These are phyloP conservation scores for Diploptera punctata DNA, from an alignment of 2,888 invertebrate genomes.

Conservation along the genomic window DNA sequence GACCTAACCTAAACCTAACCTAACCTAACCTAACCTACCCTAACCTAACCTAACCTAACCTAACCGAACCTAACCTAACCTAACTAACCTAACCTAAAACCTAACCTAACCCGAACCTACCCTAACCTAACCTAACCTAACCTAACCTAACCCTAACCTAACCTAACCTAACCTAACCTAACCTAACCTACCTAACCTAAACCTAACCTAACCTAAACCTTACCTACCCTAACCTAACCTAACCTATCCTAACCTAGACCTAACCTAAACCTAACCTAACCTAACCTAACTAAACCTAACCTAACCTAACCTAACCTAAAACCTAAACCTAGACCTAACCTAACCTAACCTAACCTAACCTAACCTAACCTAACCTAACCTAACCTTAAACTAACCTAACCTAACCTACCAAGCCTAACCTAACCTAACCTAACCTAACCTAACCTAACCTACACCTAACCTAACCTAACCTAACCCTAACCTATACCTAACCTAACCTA, in stretches of 20 bases:
- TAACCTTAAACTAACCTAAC: constrained; percentile 23
- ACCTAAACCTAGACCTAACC: constrained; percentile 5
- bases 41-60: constrained; percentile 37
- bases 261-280: constrained; percentile 13
- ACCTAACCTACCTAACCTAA: constrained; percentile 36
- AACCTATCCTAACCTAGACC: constrained; percentile 26
- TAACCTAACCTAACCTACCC: constrained; percentile 37
- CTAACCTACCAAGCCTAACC: constrained; percentile 35
- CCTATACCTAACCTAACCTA: constrained; percentile 46
- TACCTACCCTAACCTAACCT: constrained; percentile 39
- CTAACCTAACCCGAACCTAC: constrained; percentile 40
- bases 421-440: constrained; percentile 42
- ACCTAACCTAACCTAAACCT: constrained; percentile 43
- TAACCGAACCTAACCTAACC: constrained; percentile 35
- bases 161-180: constrained; percentile 43
- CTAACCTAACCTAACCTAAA: constrained; percentile 12
- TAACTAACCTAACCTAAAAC: no score
- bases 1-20: constrained; percentile 40
- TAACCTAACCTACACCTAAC: constrained; percentile 47
- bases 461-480: constrained; percentile 45
- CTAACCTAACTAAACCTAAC: constrained; percentile 10
- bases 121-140: constrained; percentile 41
- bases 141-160: constrained; percentile 44
- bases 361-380: constrained; percentile 23
- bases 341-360: constrained; percentile 21